A percentile compares a stretch with the other conserved stretches of the same genome.
These are phyloP conservation scores for Podarcis cretensis DNA, from an alignment of 2,113 vertebrate species.

Conservation along the genomic window DNA sequence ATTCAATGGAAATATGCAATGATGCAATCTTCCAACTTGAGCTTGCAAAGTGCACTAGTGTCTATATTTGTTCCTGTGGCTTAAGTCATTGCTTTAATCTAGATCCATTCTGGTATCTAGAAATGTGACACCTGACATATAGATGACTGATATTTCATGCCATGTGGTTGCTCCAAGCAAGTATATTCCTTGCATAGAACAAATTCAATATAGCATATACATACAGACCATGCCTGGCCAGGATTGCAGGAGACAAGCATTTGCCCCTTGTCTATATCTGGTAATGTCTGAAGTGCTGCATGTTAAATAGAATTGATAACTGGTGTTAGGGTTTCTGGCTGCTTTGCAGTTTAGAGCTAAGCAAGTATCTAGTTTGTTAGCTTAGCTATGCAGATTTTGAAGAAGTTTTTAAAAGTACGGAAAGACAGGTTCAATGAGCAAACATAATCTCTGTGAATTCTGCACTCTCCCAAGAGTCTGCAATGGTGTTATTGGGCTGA, in stretches of 20 bases:
- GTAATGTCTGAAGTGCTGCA: background rate
- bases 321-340: background rate
- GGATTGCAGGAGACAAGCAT: background rate
- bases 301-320: background rate
- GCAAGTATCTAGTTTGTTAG: background rate
- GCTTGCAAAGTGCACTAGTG: conserved; percentile 37
- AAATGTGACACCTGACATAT: conserved; percentile 45
- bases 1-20: conserved; percentile 56
- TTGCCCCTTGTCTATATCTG: background rate
- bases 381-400: background rate
- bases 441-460: background rate
- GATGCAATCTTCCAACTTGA: conserved; percentile 51
- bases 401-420: background rate
- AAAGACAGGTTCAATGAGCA: background rate
- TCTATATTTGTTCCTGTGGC: conserved; percentile 48
- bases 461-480: background rate
- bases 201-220: conserved; percentile 27
- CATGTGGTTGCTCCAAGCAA: background rate
- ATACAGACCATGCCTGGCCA: background rate
- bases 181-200: conserved; percentile 36
- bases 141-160: conserved; percentile 49
- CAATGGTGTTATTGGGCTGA: background rate
- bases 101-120: conserved; percentile 20
- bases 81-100: conserved; percentile 64
- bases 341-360: accelerated